Base-by-base conservation (phyloP, 2,888 invertebrate genomes). In the Parnassius apollo region DNA sequence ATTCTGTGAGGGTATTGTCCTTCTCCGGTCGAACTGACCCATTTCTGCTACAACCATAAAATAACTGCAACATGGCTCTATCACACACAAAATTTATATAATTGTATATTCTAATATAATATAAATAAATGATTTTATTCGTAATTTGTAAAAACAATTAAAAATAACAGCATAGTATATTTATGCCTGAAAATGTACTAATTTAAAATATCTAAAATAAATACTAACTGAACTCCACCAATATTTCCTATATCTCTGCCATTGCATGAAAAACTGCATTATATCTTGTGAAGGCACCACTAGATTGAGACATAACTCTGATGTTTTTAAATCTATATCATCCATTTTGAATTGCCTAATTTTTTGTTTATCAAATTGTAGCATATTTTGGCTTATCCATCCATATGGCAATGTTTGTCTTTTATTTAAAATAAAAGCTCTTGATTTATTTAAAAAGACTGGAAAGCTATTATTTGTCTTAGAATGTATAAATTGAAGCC, bases 141-240 rank as follows among this genome's bases (percentile, higher is more conserved):
- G 4, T 35, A 3, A 35, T 35, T 35, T 35, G 35, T 4, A 35
- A 35, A 35, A 35, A 35, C 4, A 35, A 2, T 4, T 35, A 35
- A 3, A 35, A 35, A 35, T 4, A 25, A 25, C 35, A 35, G 35
- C 7, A 35, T 4, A 35, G 3, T 25, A 35, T 35, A 35, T 35
- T 35, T 35, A 35, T 35, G 35, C 7, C 35, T 35, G 35, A 35
- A 35, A 35, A 35, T 35, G 4, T 1, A 35, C 35, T 4, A 7
- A 35, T 35, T 35, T 35, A 35, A 35, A 35, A 35, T 0, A 35
- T 35, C 35, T 9, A 49, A 56, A 55, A 45, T 25, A n/a, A 59
- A 61, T 68, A 85, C 90, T 88, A 70, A 95, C 94, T 81, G 95
- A 96, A 85, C 96, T 94, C 97, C 97, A 97, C 96, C 97, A 97